Conservation (phyloP, 1,140 invertebrate genomes). For the Lanistes nyassanus region DNA sequence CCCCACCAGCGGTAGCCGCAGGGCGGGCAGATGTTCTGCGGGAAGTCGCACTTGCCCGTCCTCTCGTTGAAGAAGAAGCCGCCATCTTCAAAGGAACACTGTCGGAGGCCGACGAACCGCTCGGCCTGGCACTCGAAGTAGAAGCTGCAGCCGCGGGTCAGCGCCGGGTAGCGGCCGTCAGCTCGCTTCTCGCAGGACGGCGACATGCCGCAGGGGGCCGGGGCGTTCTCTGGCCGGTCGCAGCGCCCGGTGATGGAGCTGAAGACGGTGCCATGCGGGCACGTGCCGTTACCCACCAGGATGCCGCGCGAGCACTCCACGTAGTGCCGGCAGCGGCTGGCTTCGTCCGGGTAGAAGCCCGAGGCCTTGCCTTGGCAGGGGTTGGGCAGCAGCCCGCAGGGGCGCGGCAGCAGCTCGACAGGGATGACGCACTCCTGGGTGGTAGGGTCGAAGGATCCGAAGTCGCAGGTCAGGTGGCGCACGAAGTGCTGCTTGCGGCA, state of each 20-base stretch:
- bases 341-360: conserved; percentile 34
- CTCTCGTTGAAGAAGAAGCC: conserved; percentile 41
- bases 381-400: conserved; percentile 39
- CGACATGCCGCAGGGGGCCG: conserved; percentile 34
- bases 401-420: conserved; percentile 26
- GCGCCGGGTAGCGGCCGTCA: conserved; percentile 38
- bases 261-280: conserved; percentile 30
- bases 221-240: conserved; percentile 30
- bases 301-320: conserved; percentile 33
- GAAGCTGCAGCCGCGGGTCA: conserved; percentile 34
- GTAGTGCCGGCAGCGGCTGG: conserved; percentile 28
- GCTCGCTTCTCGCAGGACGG: conserved; percentile 20
- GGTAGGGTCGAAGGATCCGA: conserved; percentile 36
- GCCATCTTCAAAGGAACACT: conserved; percentile 31
- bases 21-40: conserved; percentile 44
- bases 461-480: conserved; percentile 36
- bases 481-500: conserved; percentile 31
- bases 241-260: conserved; percentile 32
- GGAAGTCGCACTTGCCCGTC: conserved; percentile 40
- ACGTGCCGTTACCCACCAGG: conserved; percentile 35
- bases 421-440: conserved; percentile 37
- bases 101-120: conserved; percentile 27
- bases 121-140: conserved; percentile 34
- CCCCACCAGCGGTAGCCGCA: conserved; percentile 48
- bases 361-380: conserved; percentile 31